These are phyloP conservation scores for Monarcha castaneiventris DNA, from an alignment of 2,113 vertebrate genomes.

Conservation along the genomic window DNA sequence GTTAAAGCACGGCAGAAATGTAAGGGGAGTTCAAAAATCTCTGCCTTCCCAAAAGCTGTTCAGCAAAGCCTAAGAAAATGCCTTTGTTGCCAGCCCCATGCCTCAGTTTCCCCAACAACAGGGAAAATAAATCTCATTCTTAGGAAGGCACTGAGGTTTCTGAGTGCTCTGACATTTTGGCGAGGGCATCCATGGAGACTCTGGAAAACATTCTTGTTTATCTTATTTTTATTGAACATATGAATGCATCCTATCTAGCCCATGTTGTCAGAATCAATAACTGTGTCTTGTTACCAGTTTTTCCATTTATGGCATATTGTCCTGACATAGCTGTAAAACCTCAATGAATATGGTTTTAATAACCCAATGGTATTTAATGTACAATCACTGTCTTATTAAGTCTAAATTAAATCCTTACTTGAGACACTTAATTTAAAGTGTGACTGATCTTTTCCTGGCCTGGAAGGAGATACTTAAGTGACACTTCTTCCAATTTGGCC, in stretches of 20 bases:
- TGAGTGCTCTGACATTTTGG: background rate
- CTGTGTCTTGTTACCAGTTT: slow-evolving; percentile 66
- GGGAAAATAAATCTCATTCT: background rate
- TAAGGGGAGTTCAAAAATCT: background rate
- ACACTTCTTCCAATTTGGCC: slow-evolving; percentile 60
- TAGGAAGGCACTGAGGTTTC: background rate
- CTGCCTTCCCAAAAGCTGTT: background rate
- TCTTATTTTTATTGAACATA: slow-evolving; percentile 57
- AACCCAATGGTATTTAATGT: slow-evolving; percentile 72
- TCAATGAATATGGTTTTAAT: slow-evolving; percentile 79
- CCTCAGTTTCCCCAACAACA: background rate
- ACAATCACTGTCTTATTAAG: slow-evolving; percentile 74
- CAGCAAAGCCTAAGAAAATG: background rate
- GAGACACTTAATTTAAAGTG: slow-evolving; percentile 73
- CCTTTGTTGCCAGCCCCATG: background rate
- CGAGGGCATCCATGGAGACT: background rate
- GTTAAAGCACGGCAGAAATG: background rate
- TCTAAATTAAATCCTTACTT: slow-evolving; percentile 76
- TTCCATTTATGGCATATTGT: slow-evolving; percentile 72
- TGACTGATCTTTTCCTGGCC: slow-evolving; percentile 70
- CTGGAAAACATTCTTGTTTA: slow-evolving; percentile 18
- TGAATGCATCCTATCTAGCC: slow-evolving; percentile 55
- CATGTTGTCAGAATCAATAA: slow-evolving; percentile 71
- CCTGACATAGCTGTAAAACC: slow-evolving; percentile 76
- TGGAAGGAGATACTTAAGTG: slow-evolving; percentile 56